Base-by-base conservation (phyloP, 30 jellyfish, hydroid and myxozoan genomes). In the Morbakka virulenta region DNA sequence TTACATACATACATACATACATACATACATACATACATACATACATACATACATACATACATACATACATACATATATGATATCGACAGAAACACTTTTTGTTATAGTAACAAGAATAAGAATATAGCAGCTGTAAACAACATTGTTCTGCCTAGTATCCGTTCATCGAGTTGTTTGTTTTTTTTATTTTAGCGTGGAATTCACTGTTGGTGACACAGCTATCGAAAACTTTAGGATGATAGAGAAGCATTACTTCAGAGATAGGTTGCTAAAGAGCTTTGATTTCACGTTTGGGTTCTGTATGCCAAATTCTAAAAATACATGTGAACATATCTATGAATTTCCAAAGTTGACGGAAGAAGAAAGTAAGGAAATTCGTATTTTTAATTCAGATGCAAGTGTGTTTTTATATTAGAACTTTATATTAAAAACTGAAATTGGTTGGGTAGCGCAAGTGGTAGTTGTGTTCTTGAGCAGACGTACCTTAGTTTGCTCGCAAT, bases 211-310 rank as follows among this genome's bases (percentile, higher is more conserved):
- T 0, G 95, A 95, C 28, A 68, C 85, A 50, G 95, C 98, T 20
- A 94, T 92, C 35, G 98, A 92, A 64, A 85, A 92, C 82, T 92
- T 92, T 36, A 90, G 98, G 6, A 92, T 92, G 98, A 83, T 92
- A 14, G 98, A 92, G 74, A 64, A 84, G 70, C 98, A 92, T 72
- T 92, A 79, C 74, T 92, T 92, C 86, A 85, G 61, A 48, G 98
- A 92, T n/a, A 75, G 79, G 65, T 76, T 92, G 49, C 76, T 92
- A 63, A 92, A 92, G 57, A 82, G 96, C 30, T 92, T 92, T 62
- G 98, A 92, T 64, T 92, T 92, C 88, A 92, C 96, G 50, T 92
- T 92, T 62, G 98, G 98, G 4, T 92, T 92, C 86, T 92, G 98
- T 69, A 92, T 92, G 98, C 98, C 98, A 28, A 92, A 92, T 72